phyloP scores from a whole-genome alignment of 1,140 invertebrate genomes.

The Yoshiicerus persimilis region DNA sequence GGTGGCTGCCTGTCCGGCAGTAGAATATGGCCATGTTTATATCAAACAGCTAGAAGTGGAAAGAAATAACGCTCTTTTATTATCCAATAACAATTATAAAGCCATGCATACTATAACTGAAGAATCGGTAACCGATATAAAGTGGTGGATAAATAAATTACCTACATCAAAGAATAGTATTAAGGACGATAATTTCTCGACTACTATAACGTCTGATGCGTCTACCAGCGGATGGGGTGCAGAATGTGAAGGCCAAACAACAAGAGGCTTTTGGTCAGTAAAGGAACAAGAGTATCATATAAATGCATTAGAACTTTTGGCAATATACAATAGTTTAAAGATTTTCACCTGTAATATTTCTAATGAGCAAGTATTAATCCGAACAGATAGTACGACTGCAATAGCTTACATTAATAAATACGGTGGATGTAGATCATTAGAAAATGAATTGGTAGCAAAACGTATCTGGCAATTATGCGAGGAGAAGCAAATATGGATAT shows the following conservation, averaged over 20 bases:
- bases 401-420: constrained; percentile 27
- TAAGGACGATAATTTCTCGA: not conserved
- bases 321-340: not conserved
- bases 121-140: not conserved
- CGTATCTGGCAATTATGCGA: constrained; percentile 25
- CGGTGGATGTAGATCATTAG: not conserved
- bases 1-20: not conserved
- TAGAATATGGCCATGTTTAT: constrained; percentile 17
- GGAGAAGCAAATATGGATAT: not conserved
- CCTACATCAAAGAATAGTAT: not conserved
- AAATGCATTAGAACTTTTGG: constrained; percentile 28
- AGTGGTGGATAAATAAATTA: not conserved
- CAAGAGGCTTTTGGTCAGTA: not conserved
- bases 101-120: not conserved
- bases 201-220: not conserved
- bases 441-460: not conserved
- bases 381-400: constrained; percentile 27
- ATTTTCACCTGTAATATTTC: not conserved
- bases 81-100: not conserved
- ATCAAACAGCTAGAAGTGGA: constrained; percentile 7
- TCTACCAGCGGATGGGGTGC: not conserved
- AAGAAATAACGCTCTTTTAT: not conserved
- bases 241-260: not conserved
- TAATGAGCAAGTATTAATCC: not conserved
- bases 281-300: not conserved